These are phyloP conservation scores for Tetrapedia diversipes DNA, from an alignment of 2,888 invertebrate species.

Conservation along the genomic window DNA sequence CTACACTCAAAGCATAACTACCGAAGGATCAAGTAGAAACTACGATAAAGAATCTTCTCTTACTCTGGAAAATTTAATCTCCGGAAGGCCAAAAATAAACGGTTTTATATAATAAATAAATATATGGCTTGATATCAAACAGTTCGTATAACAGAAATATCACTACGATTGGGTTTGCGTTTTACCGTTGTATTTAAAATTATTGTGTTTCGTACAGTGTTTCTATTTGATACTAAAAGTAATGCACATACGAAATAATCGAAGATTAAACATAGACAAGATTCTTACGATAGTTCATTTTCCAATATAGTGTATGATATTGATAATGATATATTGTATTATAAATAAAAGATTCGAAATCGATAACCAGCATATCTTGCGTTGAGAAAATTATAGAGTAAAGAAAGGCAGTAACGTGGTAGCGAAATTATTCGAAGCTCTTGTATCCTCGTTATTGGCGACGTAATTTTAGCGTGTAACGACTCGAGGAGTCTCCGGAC, in stretches of 20 bases:
- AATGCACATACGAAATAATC: constrained; percentile 3
- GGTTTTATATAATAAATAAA: too few species aligned
- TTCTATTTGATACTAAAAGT: constrained; percentile 9
- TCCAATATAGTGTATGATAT: neutral
- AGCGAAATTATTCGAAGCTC: constrained; percentile 36
- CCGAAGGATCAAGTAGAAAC: constrained; percentile 33
- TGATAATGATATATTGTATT: neutral
- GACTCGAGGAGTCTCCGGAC: constrained; percentile 60
- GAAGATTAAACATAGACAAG: constrained; percentile 10
- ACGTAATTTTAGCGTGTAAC: constrained; percentile 68
- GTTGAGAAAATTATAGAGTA: constrained; percentile 25
- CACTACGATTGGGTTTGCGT: constrained; percentile 24
- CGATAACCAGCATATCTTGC: constrained; percentile 3
- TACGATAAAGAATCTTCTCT: constrained; percentile 28
- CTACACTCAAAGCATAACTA: constrained; percentile 34
- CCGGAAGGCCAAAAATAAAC: neutral
- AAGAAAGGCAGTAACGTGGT: constrained; percentile 11
- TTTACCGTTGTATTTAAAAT: constrained; percentile 19
- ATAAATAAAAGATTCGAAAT: constrained; percentile 14
- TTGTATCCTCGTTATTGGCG: constrained; percentile 59
- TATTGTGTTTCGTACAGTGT: constrained; percentile 5
- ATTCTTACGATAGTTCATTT: neutral
- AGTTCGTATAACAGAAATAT: constrained; percentile 6
- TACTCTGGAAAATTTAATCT: neutral
- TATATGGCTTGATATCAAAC: constrained; percentile 11